Conservation (phyloP, 2,797 vertebrate species). For the Thamnophis elegans region DNA sequence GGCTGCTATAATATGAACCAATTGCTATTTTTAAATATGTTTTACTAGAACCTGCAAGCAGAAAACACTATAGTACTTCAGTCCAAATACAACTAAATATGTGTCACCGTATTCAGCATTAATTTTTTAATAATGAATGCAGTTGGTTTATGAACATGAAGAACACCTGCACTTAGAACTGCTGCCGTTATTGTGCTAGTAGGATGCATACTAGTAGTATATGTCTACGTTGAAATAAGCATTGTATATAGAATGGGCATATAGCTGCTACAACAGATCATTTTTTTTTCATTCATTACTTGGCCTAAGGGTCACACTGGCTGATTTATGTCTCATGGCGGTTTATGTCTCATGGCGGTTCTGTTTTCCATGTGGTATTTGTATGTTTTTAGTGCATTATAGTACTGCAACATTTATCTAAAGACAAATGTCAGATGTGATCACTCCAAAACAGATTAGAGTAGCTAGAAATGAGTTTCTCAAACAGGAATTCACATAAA, state of each 20-base stretch:
- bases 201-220: neutral
- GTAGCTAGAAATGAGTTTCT: neutral
- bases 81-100: neutral
- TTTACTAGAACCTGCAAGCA: neutral
- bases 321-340: neutral
- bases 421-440: neutral
- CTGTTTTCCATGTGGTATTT: neutral
- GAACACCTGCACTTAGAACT: neutral
- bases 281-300: neutral
- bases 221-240: neutral
- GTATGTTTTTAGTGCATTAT: neutral
- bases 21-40: neutral
- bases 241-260: neutral
- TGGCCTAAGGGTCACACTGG: neutral
- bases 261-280: neutral
- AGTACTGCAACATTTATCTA: neutral
- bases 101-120: neutral
- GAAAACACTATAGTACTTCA: neutral
- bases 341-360: neutral
- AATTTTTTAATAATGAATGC: neutral
- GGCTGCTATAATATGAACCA: neutral
- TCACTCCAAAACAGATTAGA: neutral
- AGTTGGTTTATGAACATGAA: neutral
- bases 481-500: neutral
- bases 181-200: neutral